phyloP scores from a whole-genome alignment of 2,113 vertebrate species.

The Lepisosteus osseus region DNA sequence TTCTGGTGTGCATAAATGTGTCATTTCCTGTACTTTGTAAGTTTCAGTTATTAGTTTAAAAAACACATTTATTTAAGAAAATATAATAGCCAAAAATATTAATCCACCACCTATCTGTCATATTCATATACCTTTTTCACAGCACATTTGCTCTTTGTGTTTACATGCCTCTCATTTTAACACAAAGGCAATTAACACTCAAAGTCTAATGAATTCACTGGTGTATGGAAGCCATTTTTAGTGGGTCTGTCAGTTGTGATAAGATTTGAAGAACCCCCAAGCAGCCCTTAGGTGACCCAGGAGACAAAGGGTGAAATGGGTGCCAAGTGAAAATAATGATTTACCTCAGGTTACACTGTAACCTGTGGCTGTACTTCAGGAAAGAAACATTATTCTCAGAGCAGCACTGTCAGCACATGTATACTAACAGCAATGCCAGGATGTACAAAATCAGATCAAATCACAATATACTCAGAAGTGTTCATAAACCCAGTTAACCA shows the following conservation, averaged over 20 bases:
- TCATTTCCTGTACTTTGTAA: not conserved
- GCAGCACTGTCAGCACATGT: not conserved
- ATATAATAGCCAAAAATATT: not conserved
- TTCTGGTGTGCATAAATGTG: slow-evolving; percentile 1
- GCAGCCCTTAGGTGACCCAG: not conserved
- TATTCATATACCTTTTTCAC: not conserved
- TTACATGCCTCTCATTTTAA: not conserved
- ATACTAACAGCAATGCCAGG: not conserved
- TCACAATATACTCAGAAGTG: not conserved
- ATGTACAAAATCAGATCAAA: not conserved
- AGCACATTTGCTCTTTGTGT: not conserved
- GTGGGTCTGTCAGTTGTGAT: not conserved
- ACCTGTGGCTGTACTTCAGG: not conserved
- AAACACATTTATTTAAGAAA: not conserved
- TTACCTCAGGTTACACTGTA: no score
- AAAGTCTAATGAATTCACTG: not conserved
- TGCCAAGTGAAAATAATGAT: slow-evolving; percentile 5
- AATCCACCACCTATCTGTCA: no score
- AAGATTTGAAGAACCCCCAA: not conserved
- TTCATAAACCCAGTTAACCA: no score
- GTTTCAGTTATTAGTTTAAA: no score
- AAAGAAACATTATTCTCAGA: not conserved
- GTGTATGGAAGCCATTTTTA: not conserved
- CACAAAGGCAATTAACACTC: not conserved
- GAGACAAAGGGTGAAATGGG: not conserved